A percentile compares a stretch with the other conserved stretches of the same genome.
Conservation (phyloP, 1,140 invertebrate genomes). For the Lethrus apterus region DNA sequence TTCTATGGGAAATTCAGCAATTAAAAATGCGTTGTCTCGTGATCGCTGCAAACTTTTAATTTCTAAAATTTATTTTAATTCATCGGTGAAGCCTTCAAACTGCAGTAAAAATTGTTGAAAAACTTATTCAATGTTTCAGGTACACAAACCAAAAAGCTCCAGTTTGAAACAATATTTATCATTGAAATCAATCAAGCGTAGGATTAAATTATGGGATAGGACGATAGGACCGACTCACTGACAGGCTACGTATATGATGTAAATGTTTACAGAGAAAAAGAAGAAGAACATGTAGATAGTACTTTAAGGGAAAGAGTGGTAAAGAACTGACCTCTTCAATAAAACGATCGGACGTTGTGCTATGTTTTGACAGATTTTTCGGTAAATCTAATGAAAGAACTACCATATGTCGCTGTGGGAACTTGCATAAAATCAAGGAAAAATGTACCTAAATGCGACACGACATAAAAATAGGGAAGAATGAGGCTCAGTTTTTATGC, state of each 20-base stretch:
- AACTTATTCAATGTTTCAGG: neutral
- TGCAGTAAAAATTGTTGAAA: neutral
- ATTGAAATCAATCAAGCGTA: neutral
- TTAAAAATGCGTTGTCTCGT: no score
- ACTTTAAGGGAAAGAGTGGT: neutral
- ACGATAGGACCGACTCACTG: no score
- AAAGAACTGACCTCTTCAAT: neutral
- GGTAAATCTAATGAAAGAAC: neutral
- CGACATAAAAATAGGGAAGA: neutral
- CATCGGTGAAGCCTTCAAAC: neutral
- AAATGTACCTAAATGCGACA: neutral
- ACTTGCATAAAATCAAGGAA: neutral
- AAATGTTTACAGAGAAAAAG: no score
- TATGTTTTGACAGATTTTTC: neutral
- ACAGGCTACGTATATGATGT: no score
- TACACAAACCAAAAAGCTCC: neutral
- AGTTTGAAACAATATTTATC: neutral
- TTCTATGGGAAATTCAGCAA: slow-evolving; percentile 4
- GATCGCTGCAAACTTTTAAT: no score
- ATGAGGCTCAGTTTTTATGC: neutral
- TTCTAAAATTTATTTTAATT: no score
- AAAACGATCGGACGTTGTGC: neutral
- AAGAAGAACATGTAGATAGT: no score
- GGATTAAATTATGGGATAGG: no score
- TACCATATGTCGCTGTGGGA: neutral